phyloP scores from a whole-genome alignment of 2,797 vertebrate species.

The Pteropus rufus region DNA sequence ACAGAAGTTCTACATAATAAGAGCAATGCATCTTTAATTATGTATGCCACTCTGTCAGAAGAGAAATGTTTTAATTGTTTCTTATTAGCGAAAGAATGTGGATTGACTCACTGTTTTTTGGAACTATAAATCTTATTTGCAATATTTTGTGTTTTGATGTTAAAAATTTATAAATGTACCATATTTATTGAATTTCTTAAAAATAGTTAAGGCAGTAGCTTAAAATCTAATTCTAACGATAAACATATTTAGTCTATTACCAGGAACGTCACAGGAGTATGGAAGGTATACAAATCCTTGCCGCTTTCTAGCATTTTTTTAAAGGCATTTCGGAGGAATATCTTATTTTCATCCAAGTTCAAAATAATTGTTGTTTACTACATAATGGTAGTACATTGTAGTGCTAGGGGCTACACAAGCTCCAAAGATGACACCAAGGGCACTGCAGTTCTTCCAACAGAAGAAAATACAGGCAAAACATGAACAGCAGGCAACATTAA shows the following conservation, averaged over 20 bases:
- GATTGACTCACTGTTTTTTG: background rate
- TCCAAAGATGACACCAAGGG: background rate
- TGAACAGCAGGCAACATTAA: constrained; percentile 43
- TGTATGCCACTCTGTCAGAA: background rate
- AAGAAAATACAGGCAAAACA: constrained; percentile 27
- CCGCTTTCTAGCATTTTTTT: background rate
- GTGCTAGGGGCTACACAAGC: background rate
- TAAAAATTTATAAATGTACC: constrained; percentile 27
- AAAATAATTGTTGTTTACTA: constrained; percentile 37
- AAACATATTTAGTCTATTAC: background rate
- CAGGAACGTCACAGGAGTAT: background rate
- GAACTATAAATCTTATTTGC: constrained; percentile 14
- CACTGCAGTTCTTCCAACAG: background rate
- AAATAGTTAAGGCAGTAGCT: background rate
- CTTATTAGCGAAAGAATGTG: constrained; percentile 5
- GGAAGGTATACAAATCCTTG: background rate
- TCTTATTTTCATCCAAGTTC: constrained; percentile 47
- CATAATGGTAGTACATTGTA: background rate
- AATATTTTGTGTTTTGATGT: background rate
- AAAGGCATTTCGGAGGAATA: background rate
- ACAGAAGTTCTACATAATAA: background rate
- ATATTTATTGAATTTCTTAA: background rate
- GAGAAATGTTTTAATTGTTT: background rate
- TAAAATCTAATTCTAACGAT: constrained; percentile 42
- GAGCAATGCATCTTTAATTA: constrained; percentile 19